A percentile compares a stretch with the other conserved stretches of the same genome.
These are phyloP conservation scores for Chloroclystis v-ata DNA, from an alignment of 2,888 invertebrate species.

Conservation along the genomic window DNA sequence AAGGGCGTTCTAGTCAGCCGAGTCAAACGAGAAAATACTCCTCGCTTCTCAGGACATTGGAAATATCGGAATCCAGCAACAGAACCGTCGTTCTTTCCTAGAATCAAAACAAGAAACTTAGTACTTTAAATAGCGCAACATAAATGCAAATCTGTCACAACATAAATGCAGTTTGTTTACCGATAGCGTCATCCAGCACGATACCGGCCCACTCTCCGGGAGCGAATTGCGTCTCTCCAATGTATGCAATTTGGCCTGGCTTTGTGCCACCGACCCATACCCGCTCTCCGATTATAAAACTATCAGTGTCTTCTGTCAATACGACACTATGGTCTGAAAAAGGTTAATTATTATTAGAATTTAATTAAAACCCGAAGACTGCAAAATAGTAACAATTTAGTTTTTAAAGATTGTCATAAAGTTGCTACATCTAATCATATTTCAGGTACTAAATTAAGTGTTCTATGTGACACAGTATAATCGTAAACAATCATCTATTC, in stretches of 20 bases:
- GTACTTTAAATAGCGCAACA: neutral
- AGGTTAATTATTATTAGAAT: constrained; percentile 4
- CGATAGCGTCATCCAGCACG: constrained; percentile 95
- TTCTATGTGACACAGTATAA: neutral
- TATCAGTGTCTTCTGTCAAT: constrained; percentile 93
- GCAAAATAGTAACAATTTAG: no score
- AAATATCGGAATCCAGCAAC: constrained; percentile 95
- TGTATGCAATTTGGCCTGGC: constrained; percentile 94
- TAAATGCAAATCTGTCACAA: neutral
- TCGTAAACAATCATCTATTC: constrained; percentile 6
- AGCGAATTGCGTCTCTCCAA: constrained; percentile 97
- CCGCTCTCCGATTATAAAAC: constrained; percentile 96
- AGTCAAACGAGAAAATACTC: constrained; percentile 94
- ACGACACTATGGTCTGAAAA: constrained; percentile 89
- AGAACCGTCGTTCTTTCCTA: constrained; percentile 97
- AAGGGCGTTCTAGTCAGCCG: constrained; percentile 88
- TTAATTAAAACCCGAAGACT: neutral
- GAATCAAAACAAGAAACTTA: constrained; percentile 29
- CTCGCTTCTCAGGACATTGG: constrained; percentile 93
- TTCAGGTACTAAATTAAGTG: neutral
- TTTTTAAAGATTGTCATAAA: neutral
- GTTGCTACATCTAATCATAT: neutral
- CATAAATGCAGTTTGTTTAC: constrained; percentile 66
- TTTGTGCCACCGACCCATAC: constrained; percentile 96
- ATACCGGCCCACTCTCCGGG: constrained; percentile 99